Base-by-base conservation (phyloP, 2,888 invertebrate species). In the Cylloceria caligata region DNA sequence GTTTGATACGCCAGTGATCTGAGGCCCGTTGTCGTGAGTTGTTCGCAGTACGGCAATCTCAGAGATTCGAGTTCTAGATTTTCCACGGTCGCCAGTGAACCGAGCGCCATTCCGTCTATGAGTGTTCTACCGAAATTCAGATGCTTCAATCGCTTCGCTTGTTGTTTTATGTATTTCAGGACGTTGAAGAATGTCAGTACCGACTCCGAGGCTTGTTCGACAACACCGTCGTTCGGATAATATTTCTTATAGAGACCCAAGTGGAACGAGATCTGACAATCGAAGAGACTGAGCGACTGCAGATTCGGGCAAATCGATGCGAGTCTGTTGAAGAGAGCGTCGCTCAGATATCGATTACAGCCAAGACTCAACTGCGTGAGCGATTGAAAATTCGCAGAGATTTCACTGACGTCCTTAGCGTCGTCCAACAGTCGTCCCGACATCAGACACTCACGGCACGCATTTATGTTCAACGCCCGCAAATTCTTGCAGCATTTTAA, bases 381-480 rank as follows among this genome's bases (percentile, higher is more conserved):
- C 82, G 94, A 94, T 77, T 93, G 93, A 21, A 95, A 93, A 67
- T 93, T 93, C 42, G 93, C 90, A 2, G 86, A 83, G 13, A 93
- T 90, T 62, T 93, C 88, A 47, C 94, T 92, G 0, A 94, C 93
- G 85, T 96, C 95, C 11, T 94, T 93, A 65, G 94, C 93, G 36
- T 94, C 94, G 87, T 95, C 95, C 49, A 96, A 90, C 49, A 96
- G 93, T 13, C 95, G 94, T 1, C 96, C 96, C 1, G 96, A 95
- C 96, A 97, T 96, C 83, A 96, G 95, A 21, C 96, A 93, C 77
- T 96, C 95, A 87, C 95, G 95, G 87, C 96, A 96, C 73, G 94
- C 94, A 83, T 94, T 94, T 69, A 96, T 94, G 64, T 94, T 94
- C 19, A 97, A 92, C 71, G 93, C 91, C 87, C 94, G 94, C 76